Percentiles rank a stretch among this genome's conserved stretches.
phyloP scores from a whole-genome alignment of 2,888 invertebrate genomes.

The Apotomis capreana region DNA sequence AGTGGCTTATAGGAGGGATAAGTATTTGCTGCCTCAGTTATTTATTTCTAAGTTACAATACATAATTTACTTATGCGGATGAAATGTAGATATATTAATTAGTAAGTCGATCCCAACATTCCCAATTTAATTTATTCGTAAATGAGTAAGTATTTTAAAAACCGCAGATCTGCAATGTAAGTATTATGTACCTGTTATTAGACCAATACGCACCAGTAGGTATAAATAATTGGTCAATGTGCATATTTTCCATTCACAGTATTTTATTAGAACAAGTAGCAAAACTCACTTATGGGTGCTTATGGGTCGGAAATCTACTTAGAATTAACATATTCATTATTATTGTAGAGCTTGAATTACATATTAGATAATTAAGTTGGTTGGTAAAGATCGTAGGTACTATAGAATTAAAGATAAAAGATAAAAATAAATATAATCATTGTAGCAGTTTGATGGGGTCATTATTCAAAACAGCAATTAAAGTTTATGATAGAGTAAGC shows the following conservation, averaged over 20 bases:
- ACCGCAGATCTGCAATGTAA: neutral
- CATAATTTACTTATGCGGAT: neutral
- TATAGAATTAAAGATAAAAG: neutral
- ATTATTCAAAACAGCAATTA: constrained; percentile 18
- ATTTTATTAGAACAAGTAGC: constrained; percentile 1
- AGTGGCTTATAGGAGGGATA: too few relatives aligned
- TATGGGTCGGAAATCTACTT: neutral
- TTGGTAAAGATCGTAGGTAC: neutral
- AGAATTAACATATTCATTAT: constrained; percentile 8
- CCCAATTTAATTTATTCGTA: too few relatives aligned
- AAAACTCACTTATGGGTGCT: neutral
- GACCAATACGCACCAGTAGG: neutral
- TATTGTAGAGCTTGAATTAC: neutral
- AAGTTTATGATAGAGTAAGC: neutral
- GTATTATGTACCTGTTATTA: constrained; percentile 3
- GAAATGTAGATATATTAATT: too few relatives aligned
- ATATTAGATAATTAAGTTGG: constrained; percentile 4
- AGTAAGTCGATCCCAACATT: too few relatives aligned
- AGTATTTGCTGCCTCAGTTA: too few relatives aligned
- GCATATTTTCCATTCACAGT: neutral
- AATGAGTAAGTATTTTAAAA: neutral
- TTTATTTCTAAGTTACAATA: too few relatives aligned
- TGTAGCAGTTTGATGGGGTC: constrained; percentile 2
- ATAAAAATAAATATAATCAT: neutral
- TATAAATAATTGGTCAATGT: neutral